These are phyloP conservation scores for Pollenia labialis DNA, from an alignment of 2,888 invertebrate species.

Conservation along the genomic window DNA sequence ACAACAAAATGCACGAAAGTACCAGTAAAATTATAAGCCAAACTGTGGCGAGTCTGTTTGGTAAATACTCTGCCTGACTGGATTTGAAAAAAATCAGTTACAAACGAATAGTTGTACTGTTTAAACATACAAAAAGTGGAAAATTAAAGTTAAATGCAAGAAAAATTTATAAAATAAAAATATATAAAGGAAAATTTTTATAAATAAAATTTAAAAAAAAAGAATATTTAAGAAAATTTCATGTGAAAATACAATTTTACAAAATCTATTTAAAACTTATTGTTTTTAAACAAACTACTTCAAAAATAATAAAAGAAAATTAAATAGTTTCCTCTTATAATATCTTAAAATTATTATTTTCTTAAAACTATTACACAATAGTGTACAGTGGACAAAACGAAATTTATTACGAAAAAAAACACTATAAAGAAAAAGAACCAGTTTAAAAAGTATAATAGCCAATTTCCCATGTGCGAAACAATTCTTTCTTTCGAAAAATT, in stretches of 20 bases:
- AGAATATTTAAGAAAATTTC: slow-evolving; percentile 17
- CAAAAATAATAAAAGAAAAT: slow-evolving; percentile 27
- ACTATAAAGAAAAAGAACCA: not conserved
- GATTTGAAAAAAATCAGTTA: slow-evolving; percentile 65
- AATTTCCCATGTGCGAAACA: no score
- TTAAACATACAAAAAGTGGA: slow-evolving; percentile 56
- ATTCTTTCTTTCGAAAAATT: no score
- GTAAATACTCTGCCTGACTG: slow-evolving; percentile 59
- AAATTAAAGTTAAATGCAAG: slow-evolving; percentile 48
- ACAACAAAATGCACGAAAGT: slow-evolving; percentile 42
- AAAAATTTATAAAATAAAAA: slow-evolving; percentile 38
- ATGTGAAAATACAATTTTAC: slow-evolving; percentile 1
- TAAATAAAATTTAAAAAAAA: slow-evolving; percentile 31
- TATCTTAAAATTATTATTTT: not conserved
- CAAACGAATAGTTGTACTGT: slow-evolving; percentile 62
- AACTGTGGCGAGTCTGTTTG: slow-evolving; percentile 55
- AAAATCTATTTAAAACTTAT: not conserved
- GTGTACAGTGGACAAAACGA: slow-evolving; percentile 45
- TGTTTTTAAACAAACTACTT: slow-evolving; percentile 17
- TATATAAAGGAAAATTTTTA: slow-evolving; percentile 51
- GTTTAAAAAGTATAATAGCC: no score
- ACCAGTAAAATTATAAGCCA: slow-evolving; percentile 29
- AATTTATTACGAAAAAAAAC: not conserved
- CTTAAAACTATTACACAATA: slow-evolving; percentile 42
- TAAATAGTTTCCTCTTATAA: not conserved